A percentile compares a stretch with the other conserved stretches of the same genome.
Evolutionary conservation across 2,113 vertebrate species (phyloP).

Genomic region (Cavia porcellus): DNA sequence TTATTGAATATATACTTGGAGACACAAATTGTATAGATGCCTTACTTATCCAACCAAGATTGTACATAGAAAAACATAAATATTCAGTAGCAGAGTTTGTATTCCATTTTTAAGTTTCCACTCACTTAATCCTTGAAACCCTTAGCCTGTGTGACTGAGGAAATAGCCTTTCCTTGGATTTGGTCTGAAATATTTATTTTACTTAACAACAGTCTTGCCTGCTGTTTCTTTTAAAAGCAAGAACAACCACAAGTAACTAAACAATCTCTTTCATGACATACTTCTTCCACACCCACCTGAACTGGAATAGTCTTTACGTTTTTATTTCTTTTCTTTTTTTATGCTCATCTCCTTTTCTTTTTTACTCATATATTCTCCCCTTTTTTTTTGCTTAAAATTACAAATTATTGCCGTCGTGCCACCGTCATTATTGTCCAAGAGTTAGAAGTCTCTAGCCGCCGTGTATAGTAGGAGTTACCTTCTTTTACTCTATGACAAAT

Average conservation of each 20-base stretch:
- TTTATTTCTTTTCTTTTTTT: neutral
- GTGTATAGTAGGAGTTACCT: neutral
- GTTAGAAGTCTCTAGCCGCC: neutral
- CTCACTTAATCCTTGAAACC: neutral
- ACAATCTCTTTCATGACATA: no score
- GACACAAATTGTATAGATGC: neutral
- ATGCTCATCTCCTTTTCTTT: fast-evolving
- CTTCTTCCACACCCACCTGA: neutral
- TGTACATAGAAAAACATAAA: neutral
- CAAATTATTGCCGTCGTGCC: neutral
- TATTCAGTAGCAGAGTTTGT: neutral
- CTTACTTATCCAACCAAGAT: neutral
- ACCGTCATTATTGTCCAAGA: neutral
- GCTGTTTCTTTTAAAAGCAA: neutral
- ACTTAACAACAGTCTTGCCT: neutral
- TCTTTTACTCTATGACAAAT: neutral
- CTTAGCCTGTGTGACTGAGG: neutral
- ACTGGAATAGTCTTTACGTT: no score
- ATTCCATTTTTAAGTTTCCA: neutral
- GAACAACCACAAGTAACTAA: neutral
- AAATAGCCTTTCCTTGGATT: neutral
- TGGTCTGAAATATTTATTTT: neutral
- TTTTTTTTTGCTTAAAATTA: neutral
- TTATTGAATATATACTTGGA: neutral
- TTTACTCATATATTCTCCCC: no score